A percentile compares a stretch with the other conserved stretches of the same genome.
These are phyloP conservation scores for Zalophus californianus DNA, from an alignment of 2,797 vertebrate genomes.

Conservation along the genomic window DNA sequence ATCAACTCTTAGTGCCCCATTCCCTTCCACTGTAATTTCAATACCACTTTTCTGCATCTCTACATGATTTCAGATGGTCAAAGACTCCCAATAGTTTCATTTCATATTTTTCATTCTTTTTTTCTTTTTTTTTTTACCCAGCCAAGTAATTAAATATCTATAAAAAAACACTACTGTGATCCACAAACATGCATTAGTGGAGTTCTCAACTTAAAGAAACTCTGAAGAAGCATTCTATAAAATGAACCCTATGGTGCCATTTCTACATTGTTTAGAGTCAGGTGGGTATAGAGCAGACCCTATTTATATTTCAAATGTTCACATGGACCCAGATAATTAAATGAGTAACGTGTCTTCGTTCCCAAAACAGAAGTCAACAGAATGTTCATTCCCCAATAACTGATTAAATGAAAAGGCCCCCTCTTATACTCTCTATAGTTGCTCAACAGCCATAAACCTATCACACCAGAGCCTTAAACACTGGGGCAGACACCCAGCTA, in stretches of 20 bases:
- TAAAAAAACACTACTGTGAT: slow-evolving; percentile 53
- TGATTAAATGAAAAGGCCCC: slow-evolving; percentile 31
- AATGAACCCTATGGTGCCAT: neutral
- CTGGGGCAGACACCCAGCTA: neutral
- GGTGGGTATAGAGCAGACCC: neutral
- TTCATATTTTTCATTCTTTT: slow-evolving; percentile 14
- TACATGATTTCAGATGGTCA: neutral
- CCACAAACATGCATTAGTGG: neutral
- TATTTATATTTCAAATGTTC: slow-evolving; percentile 21
- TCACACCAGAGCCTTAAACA: slow-evolving; percentile 33
- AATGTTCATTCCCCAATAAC: neutral
- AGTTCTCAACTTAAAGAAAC: slow-evolving; percentile 2
- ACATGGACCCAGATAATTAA: neutral
- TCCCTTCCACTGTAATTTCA: neutral
- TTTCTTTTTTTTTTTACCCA: neutral
- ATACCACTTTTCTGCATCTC: slow-evolving; percentile 28
- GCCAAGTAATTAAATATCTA: slow-evolving; percentile 66
- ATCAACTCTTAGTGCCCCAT: neutral
- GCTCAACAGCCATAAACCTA: slow-evolving; percentile 45
- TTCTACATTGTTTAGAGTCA: neutral
- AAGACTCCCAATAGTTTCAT: slow-evolving; percentile 52
- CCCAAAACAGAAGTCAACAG: slow-evolving; percentile 47
- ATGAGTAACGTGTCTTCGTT: neutral
- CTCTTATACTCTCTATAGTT: neutral
- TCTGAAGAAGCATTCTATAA: slow-evolving; percentile 1